phyloP scores from a whole-genome alignment of 2,113 vertebrate species.

The Dasyprocta punctata region DNA sequence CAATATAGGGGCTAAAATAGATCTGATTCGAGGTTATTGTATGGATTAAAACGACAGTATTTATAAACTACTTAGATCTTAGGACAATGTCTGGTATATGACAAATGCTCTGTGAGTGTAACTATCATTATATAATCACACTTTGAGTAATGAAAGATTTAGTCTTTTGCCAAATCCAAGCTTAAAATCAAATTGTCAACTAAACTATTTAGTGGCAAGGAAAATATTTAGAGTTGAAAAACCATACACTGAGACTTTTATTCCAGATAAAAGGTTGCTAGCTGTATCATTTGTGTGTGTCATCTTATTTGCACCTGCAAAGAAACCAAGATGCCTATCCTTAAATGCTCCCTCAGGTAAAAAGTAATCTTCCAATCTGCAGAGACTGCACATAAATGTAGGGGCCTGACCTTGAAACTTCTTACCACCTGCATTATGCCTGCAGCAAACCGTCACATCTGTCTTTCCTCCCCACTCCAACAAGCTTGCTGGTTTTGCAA shows the following conservation, averaged over 20 bases:
- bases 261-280: constrained; percentile 59
- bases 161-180: constrained; percentile 36
- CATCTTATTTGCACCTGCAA: constrained; percentile 67
- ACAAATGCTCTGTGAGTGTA: background rate
- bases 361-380: constrained; percentile 85
- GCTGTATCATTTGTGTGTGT: constrained; percentile 47
- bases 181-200: constrained; percentile 35
- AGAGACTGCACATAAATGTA: constrained; percentile 76
- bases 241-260: background rate
- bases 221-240: constrained; percentile 62
- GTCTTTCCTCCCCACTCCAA: background rate
- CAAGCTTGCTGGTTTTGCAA: background rate
- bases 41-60: constrained; percentile 24
- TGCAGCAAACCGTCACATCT: constrained; percentile 48
- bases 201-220: constrained; percentile 48
- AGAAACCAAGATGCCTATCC: constrained; percentile 46
- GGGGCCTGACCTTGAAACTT: constrained; percentile 82
- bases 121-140: background rate
- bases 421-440: constrained; percentile 63
- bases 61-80: constrained; percentile 48
- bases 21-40: background rate
- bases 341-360: constrained; percentile 69
- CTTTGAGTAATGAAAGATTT: constrained; percentile 22
- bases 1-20: constrained; percentile 14
- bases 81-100: constrained; percentile 1